phyloP scores from a whole-genome alignment of 2,797 vertebrate genomes.

The Gymnothorax javanicus region DNA sequence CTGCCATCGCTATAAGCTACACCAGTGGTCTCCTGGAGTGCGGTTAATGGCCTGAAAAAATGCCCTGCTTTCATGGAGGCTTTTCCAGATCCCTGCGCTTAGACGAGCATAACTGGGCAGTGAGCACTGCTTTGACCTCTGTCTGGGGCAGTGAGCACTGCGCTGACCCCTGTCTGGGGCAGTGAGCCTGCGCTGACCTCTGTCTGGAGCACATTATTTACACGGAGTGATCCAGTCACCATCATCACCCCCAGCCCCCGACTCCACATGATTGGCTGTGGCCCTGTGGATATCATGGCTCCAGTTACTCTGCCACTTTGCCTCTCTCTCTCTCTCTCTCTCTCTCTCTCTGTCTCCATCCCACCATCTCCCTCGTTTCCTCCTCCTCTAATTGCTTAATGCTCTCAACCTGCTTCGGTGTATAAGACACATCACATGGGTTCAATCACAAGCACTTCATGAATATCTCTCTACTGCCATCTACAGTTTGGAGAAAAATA shows the following conservation, averaged over 20 bases:
- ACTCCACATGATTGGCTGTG: neutral
- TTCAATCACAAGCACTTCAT: neutral
- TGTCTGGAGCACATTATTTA: neutral
- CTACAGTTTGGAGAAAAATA: neutral
- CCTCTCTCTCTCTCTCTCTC: neutral
- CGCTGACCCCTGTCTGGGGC: too few relatives aligned
- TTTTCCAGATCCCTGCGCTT: neutral
- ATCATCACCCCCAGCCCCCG: neutral
- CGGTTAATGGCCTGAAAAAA: neutral
- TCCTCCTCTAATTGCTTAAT: neutral
- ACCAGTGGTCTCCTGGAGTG: neutral
- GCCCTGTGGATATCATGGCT: too few relatives aligned
- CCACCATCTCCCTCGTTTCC: neutral
- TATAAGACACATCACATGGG: neutral
- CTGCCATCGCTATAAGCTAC: neutral
- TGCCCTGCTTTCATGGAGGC: neutral
- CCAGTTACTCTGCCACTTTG: too few relatives aligned
- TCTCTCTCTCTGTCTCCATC: neutral
- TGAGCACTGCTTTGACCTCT: neutral
- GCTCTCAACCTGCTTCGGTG: neutral
- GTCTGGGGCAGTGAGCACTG: neutral
- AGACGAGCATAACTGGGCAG: neutral
- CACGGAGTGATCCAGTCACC: neutral
- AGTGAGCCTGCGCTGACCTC: too few relatives aligned
- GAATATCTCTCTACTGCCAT: conserved; percentile 14